phyloP scores from a whole-genome alignment of 2,797 vertebrate species.

The Falco naumanni region DNA sequence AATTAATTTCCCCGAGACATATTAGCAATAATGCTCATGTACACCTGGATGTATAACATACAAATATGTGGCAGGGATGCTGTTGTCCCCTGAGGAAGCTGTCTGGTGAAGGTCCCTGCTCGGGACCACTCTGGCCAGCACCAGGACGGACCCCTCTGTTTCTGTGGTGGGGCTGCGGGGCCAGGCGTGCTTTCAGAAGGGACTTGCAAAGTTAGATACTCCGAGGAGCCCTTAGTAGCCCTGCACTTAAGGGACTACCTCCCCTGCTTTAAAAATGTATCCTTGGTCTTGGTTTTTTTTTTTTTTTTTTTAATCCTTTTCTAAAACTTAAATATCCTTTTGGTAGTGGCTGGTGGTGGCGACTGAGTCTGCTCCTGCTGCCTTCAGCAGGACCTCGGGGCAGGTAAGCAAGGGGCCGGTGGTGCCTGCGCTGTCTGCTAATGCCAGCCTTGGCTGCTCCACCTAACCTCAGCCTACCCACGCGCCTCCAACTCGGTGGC shows the following conservation, averaged over 20 bases:
- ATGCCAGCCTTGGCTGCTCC: not conserved
- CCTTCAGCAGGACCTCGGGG: not conserved
- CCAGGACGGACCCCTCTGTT: fast-evolving
- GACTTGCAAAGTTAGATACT: not conserved
- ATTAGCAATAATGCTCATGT: fast-evolving
- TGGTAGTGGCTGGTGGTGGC: fast-evolving
- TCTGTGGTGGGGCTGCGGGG: no score
- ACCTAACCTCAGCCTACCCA: fast-evolving
- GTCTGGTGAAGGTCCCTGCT: fast-evolving
- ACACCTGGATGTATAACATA: fast-evolving
- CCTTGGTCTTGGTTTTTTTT: not conserved
- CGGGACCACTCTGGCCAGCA: not conserved
- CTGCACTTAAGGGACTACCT: not conserved
- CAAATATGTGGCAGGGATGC: fast-evolving
- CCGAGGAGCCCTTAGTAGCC: not conserved
- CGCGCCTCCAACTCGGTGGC: fast-evolving
- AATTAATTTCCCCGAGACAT: not conserved
- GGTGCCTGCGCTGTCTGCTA: fast-evolving
- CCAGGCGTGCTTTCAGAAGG: no score
- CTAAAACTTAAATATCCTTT: not conserved
- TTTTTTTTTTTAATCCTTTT: not conserved
- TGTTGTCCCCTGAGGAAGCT: not conserved
- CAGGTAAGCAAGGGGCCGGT: not conserved
- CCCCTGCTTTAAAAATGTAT: not conserved
- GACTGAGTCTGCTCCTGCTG: not conserved